A percentile compares a stretch with the other conserved stretches of the same genome.
Conservation (phyloP, 2,797 vertebrate species). For the Cirrhinus molitorella region DNA sequence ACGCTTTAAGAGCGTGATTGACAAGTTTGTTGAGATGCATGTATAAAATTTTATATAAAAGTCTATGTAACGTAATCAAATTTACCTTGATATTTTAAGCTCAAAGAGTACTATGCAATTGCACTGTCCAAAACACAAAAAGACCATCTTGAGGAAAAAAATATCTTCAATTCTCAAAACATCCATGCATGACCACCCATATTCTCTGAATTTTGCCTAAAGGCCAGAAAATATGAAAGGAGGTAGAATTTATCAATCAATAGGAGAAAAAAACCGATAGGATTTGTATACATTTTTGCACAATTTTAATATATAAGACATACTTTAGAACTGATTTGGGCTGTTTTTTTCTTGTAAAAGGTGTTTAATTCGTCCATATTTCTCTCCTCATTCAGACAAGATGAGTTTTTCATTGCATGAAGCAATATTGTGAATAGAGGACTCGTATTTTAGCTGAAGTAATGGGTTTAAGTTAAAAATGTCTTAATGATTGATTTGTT, state of each 20-base stretch:
- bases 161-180: neutral
- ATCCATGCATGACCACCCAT: neutral
- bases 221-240: too few species aligned
- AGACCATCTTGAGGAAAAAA: neutral
- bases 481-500: neutral
- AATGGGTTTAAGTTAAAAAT: neutral
- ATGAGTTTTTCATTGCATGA: too few species aligned
- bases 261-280: neutral
- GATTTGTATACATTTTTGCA: neutral
- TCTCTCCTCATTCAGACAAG: neutral
- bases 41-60: neutral
- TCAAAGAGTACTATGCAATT: neutral
- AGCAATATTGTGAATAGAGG: neutral
- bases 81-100: neutral
- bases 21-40: neutral
- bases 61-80: neutral
- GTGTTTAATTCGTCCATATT: neutral
- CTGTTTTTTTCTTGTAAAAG: neutral
- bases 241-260: neutral
- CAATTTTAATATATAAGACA: neutral
- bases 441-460: neutral
- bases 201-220: neutral
- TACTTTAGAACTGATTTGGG: neutral
- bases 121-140: neutral
- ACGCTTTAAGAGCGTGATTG: conserved; percentile 11